phyloP scores from a whole-genome alignment of 2,797 vertebrate species.

The Tarsius wallacei region DNA sequence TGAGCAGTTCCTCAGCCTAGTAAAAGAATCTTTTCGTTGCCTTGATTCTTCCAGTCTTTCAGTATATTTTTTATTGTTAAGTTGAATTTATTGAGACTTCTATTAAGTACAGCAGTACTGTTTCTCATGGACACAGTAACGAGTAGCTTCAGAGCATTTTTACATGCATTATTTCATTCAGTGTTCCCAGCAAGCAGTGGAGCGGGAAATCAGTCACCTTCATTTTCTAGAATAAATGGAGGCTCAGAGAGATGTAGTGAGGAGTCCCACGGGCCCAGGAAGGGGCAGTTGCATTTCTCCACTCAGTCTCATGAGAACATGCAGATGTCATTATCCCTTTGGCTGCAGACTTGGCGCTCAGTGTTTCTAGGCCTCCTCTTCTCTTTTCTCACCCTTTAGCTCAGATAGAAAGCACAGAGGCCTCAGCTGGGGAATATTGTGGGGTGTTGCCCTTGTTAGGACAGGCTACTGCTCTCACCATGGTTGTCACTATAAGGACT shows the following conservation, averaged over 20 bases:
- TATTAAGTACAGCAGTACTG: not conserved
- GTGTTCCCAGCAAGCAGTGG: not conserved
- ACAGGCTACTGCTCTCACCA: not conserved
- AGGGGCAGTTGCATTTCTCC: not conserved
- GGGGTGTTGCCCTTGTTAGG: not conserved
- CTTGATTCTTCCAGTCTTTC: not conserved
- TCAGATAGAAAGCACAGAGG: not conserved
- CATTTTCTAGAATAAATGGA: constrained; percentile 6
- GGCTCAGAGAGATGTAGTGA: not conserved
- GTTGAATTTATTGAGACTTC: not conserved
- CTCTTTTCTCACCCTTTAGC: not conserved
- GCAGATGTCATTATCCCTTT: not conserved
- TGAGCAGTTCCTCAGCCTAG: not conserved
- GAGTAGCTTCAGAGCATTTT: not conserved
- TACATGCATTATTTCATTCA: not conserved
- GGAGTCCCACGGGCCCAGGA: not conserved
- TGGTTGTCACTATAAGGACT: not conserved
- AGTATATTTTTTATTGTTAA: not conserved
- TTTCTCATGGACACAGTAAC: not conserved
- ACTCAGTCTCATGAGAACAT: not conserved
- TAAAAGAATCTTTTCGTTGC: not conserved
- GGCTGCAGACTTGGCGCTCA: not conserved
- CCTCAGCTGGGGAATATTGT: not conserved
- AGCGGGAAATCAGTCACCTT: not conserved
- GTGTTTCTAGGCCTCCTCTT: not conserved